A percentile compares a stretch with the other conserved stretches of the same genome.
phyloP scores from a whole-genome alignment of 2,797 vertebrate genomes.

The Enteromius afrohamiltoni region DNA sequence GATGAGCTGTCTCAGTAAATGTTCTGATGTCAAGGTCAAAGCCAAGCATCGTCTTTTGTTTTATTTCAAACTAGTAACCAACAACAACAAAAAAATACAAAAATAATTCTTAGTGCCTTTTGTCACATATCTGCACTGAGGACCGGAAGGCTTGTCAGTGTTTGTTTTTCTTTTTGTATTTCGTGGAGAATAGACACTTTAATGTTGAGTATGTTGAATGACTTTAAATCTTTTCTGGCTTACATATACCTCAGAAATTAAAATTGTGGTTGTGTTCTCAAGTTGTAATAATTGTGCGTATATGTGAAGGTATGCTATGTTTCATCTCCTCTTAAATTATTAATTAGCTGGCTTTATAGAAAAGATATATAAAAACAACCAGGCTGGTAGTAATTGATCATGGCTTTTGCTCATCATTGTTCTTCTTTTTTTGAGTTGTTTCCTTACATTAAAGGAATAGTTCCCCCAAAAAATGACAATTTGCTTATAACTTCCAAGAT shows the following conservation, averaged over 20 bases:
- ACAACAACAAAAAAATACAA: not conserved
- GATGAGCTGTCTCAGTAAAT: not conserved
- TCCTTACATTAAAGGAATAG: not conserved
- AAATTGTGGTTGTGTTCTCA: not conserved
- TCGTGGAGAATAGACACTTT: not conserved
- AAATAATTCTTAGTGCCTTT: slow-evolving; percentile 1
- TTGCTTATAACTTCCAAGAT: not conserved
- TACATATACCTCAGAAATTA: slow-evolving; percentile 7
- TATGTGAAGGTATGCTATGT: not conserved
- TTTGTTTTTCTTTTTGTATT: slow-evolving; percentile 1
- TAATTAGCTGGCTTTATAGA: not conserved
- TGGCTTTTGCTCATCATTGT: not conserved
- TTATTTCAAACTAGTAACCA: not conserved
- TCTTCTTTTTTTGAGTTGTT: not conserved
- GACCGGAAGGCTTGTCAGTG: slow-evolving; percentile 1
- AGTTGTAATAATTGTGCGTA: not conserved
- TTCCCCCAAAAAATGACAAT: not conserved
- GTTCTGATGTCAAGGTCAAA: not conserved
- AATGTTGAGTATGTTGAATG: not conserved
- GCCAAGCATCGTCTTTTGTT: not conserved
- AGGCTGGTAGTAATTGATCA: not conserved
- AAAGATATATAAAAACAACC: not conserved
- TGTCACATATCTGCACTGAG: slow-evolving; percentile 1
- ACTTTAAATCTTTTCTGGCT: not conserved
- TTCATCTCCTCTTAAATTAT: not conserved